These are phyloP conservation scores for Rhinichthys klamathensis DNA, from an alignment of 2,113 vertebrate genomes.

Conservation along the genomic window DNA sequence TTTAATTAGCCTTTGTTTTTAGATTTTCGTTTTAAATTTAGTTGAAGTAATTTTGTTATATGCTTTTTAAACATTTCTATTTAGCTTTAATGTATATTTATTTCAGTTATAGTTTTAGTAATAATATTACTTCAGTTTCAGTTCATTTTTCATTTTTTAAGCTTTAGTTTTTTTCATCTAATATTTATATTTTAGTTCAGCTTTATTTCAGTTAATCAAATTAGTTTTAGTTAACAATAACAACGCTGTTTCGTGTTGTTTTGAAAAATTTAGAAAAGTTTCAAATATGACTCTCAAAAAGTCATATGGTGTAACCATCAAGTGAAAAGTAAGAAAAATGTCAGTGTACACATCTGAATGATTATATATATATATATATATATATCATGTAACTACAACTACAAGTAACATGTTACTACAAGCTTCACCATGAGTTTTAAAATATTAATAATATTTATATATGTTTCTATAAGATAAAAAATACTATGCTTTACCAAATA, in stretches of 20 bases:
- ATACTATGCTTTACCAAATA: background rate
- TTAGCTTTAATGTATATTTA: background rate
- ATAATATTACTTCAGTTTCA: background rate
- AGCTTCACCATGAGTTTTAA: background rate
- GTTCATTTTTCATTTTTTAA: background rate
- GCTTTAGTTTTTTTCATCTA: background rate
- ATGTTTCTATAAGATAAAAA: background rate
- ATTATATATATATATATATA: too few species aligned
- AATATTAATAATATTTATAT: background rate
- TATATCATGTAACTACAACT: too few species aligned
- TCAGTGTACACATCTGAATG: too few species aligned
- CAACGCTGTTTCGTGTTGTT: background rate
- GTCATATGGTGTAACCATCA: background rate
- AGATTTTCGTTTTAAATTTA: background rate
- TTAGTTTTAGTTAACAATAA: background rate
- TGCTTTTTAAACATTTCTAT: background rate
- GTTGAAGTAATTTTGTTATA: background rate
- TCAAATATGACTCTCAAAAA: background rate
- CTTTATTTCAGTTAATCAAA: background rate
- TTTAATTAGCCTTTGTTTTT: background rate
- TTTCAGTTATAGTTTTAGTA: background rate
- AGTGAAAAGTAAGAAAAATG: background rate
- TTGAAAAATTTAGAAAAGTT: background rate
- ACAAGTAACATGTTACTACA: too few species aligned
- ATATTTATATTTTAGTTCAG: background rate